Evolutionary conservation across 2,113 vertebrate species (phyloP).

Genomic region (Hassar affinis): DNA sequence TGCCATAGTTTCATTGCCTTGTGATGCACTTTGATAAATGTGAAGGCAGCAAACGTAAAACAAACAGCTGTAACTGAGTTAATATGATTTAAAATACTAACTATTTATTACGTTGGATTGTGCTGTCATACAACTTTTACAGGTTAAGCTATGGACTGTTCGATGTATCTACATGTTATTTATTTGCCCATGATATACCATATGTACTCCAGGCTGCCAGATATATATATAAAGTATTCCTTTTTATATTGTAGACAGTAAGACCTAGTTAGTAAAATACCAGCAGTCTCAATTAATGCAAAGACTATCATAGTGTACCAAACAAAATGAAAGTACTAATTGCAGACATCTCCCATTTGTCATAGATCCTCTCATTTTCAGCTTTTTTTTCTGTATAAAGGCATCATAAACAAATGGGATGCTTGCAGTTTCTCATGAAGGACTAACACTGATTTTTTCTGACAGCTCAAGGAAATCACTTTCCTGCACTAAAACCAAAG

Average conservation of each 20-base stretch:
- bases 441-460: constrained; percentile 74
- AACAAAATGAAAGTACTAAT: constrained; percentile 1
- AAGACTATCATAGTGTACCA: not conserved
- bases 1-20: constrained; percentile 72
- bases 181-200: constrained; percentile 33
- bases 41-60: constrained; percentile 83
- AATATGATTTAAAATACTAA: constrained; percentile 99
- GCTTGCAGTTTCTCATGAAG: constrained; percentile 33
- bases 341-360: not conserved
- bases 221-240: not conserved
- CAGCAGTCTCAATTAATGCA: not conserved
- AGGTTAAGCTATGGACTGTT: constrained; percentile 48
- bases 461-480: constrained; percentile 82
- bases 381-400: not conserved
- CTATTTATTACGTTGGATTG: constrained; percentile 88
- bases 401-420: constrained; percentile 36
- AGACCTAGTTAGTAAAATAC: not conserved
- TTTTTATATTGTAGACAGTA: not conserved
- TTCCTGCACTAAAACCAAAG: constrained; percentile 79
- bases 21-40: constrained; percentile 83
- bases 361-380: constrained; percentile 51
- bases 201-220: not conserved
- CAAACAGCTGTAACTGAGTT: constrained; percentile 96
- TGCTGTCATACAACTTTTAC: constrained; percentile 59
- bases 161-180: constrained; percentile 36